These are phyloP conservation scores for Collichthys lucidus DNA, from an alignment of 2,113 vertebrate species.

Conservation along the genomic window DNA sequence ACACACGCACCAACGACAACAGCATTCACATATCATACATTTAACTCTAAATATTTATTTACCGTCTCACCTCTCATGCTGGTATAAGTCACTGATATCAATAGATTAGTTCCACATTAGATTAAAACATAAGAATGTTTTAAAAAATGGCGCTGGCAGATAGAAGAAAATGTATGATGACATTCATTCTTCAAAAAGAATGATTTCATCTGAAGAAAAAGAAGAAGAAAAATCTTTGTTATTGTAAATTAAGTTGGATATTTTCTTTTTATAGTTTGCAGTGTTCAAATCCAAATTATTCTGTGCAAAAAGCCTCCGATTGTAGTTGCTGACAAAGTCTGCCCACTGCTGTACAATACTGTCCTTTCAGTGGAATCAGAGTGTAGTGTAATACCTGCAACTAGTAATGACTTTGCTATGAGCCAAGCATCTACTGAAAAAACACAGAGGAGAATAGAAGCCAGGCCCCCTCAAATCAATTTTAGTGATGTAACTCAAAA, in stretches of 20 bases:
- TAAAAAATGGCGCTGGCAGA: not conserved
- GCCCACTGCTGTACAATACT: not conserved
- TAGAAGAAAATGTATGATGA: not conserved
- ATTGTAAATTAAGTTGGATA: not conserved
- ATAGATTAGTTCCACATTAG: slow-evolving; percentile 6
- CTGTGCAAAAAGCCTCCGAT: not conserved
- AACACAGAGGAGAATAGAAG: not conserved
- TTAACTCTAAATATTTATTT: slow-evolving; percentile 1
- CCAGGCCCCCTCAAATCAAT: not conserved
- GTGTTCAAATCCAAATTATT: not conserved
- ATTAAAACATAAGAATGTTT: slow-evolving; percentile 5
- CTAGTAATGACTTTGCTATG: too few relatives aligned
- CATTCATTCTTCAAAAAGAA: not conserved
- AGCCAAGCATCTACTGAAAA: not conserved
- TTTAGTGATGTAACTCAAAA: not conserved
- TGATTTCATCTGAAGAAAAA: not conserved
- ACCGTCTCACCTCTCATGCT: not conserved
- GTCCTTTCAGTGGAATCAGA: not conserved
- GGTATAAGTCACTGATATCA: not conserved
- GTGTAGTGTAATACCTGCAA: not conserved
- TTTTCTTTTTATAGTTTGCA: not conserved
- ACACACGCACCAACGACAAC: not conserved
- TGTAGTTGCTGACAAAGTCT: not conserved
- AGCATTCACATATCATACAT: not conserved
- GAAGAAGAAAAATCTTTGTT: not conserved